A percentile compares a stretch with the other conserved stretches of the same genome.
Conservation (phyloP, 1,140 invertebrate genomes). For the Plutomurus gul region DNA sequence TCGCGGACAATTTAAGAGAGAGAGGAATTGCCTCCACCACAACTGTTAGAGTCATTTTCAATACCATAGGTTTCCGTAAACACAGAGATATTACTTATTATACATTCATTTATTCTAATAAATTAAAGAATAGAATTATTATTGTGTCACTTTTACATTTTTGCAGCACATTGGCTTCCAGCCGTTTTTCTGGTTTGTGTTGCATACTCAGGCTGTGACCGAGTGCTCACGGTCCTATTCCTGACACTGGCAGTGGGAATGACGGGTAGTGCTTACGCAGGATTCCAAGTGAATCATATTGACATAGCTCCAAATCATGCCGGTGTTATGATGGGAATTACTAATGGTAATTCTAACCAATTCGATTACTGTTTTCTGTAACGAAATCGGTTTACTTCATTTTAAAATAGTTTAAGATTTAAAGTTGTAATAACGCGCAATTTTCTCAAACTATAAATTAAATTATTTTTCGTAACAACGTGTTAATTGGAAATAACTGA, state of each 20-base stretch:
- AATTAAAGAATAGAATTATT: not conserved
- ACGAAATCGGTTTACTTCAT: no score
- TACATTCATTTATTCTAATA: not conserved
- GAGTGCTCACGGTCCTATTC: constrained; percentile 59
- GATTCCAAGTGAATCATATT: constrained; percentile 62
- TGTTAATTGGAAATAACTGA: no score
- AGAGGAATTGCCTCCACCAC: constrained; percentile 62
- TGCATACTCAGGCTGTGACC: constrained; percentile 77
- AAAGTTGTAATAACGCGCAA: no score
- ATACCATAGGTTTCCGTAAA: constrained; percentile 66
- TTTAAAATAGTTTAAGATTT: no score
- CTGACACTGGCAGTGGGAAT: constrained; percentile 60
- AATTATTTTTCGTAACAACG: no score
- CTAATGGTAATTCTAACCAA: no score
- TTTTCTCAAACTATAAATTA: no score
- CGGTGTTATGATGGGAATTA: constrained; percentile 63
- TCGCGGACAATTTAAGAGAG: constrained; percentile 71
- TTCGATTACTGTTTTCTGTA: no score
- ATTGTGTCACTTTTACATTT: not conserved
- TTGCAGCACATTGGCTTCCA: constrained; percentile 69
- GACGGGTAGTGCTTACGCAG: constrained; percentile 59
- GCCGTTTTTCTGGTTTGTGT: constrained; percentile 79
- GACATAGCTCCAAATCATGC: constrained; percentile 64
- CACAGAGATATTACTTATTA: not conserved
- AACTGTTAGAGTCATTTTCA: constrained; percentile 72